These are phyloP conservation scores for Egretta garzetta DNA, from an alignment of 2,113 vertebrate species.

Conservation along the genomic window DNA sequence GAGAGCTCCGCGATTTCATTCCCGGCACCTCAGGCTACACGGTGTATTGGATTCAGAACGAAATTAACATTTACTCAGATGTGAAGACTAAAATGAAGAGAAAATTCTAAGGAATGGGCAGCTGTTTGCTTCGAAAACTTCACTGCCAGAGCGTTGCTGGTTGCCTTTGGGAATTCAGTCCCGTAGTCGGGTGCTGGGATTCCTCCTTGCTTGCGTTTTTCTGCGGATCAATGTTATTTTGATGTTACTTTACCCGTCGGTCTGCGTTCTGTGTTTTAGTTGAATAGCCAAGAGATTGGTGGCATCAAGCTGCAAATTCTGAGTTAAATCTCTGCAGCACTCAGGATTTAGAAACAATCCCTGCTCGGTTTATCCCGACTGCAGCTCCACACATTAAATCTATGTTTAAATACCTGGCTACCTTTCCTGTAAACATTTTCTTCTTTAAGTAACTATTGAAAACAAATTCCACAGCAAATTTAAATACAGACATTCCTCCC, in stretches of 20 bases:
- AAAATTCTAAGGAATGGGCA: not conserved
- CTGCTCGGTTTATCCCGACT: not conserved
- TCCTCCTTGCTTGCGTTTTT: not conserved
- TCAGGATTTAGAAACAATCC: not conserved
- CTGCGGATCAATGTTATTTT: too few relatives aligned
- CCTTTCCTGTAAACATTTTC: not conserved
- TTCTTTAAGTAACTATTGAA: not conserved
- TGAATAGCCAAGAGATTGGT: not conserved
- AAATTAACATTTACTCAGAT: constrained; percentile 21
- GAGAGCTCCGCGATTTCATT: constrained; percentile 73
- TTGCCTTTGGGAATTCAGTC: rapidly evolving
- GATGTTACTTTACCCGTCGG: not conserved
- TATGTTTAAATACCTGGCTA: not conserved
- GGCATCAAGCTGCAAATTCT: not conserved
- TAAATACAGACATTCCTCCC: not conserved
- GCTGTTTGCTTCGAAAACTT: not conserved
- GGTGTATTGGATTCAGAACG: constrained; percentile 64
- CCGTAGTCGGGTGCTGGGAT: rapidly evolving
- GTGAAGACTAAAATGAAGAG: constrained; percentile 54
- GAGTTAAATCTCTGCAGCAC: rapidly evolving
- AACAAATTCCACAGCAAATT: not conserved
- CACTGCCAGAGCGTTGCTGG: not conserved
- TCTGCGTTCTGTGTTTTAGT: rapidly evolving
- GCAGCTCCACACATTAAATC: rapidly evolving
- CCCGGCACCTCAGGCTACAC: constrained; percentile 69